phyloP scores from a whole-genome alignment of 2,888 invertebrate species.

The Phaonia tiefii region DNA sequence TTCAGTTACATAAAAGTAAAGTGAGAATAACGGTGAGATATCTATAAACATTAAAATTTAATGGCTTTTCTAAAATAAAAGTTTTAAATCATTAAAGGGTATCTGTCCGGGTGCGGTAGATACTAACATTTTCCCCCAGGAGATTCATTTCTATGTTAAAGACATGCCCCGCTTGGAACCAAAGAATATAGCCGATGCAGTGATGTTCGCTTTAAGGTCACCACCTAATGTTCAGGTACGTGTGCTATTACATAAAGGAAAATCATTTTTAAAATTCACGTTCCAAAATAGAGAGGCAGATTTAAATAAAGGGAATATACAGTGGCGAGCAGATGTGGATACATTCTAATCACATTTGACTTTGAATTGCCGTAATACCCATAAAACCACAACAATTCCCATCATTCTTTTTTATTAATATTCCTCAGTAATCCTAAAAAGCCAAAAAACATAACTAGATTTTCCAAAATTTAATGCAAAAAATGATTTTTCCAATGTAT shows the following conservation, averaged over 20 bases:
- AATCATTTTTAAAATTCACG: background rate
- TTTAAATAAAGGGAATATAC: too few species aligned
- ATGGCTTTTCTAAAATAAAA: background rate
- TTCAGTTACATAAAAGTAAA: conserved; percentile 76
- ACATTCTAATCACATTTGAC: too few species aligned
- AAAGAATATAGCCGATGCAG: conserved; percentile 78
- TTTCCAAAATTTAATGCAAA: too few species aligned
- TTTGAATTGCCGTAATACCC: too few species aligned
- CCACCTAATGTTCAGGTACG: conserved; percentile 78
- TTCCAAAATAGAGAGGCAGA: too few species aligned
- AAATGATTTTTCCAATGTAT: too few species aligned
- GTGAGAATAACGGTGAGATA: conserved; percentile 74
- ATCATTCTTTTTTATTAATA: too few species aligned
- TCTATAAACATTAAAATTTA: background rate
- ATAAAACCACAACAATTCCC: too few species aligned
- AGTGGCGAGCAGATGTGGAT: too few species aligned
- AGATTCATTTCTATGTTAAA: conserved; percentile 78
- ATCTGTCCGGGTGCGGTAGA: conserved; percentile 79
- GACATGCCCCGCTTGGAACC: conserved; percentile 76
- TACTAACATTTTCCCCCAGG: conserved; percentile 78
- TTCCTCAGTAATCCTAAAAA: too few species aligned
- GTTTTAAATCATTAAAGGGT: conserved; percentile 69
- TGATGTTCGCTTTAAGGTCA: conserved; percentile 76
- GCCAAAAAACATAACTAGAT: too few species aligned
- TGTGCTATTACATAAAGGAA: conserved; percentile 48